phyloP scores from a whole-genome alignment of 2,888 invertebrate genomes.

The Spilosoma lubricipeda region DNA sequence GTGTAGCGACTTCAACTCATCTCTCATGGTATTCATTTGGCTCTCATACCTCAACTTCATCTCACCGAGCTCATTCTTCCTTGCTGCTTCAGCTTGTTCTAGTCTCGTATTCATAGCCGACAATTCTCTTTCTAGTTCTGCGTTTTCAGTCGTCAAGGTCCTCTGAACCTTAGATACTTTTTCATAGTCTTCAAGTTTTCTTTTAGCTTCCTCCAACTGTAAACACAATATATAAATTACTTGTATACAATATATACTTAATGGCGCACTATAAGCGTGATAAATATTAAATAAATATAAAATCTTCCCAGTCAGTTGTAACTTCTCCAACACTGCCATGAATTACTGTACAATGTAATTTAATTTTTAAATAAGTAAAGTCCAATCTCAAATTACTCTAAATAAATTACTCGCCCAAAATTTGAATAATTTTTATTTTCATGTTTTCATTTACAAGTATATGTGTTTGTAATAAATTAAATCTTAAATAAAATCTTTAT shows the following conservation, averaged over 20 bases:
- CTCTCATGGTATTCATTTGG: conserved; percentile 92
- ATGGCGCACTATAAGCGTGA: background rate
- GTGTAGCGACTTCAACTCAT: conserved; percentile 93
- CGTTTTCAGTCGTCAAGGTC: conserved; percentile 91
- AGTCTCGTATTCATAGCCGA: conserved; percentile 89
- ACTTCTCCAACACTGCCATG: background rate
- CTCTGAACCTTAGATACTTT: conserved; percentile 94
- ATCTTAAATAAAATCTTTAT: too few relatives aligned
- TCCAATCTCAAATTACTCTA: background rate
- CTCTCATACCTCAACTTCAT: conserved; percentile 94
- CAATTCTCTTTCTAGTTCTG: conserved; percentile 91
- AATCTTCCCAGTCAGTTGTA: background rate
- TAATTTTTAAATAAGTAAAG: background rate
- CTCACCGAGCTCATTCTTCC: conserved; percentile 92
- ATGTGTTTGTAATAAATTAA: too few relatives aligned
- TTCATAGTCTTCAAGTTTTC: conserved; percentile 94
- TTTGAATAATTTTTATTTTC: too few relatives aligned
- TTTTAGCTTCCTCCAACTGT: conserved; percentile 91
- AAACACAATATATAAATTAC: background rate
- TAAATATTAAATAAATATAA: background rate
- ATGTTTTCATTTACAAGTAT: too few relatives aligned
- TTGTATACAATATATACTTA: background rate
- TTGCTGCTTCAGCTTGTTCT: conserved; percentile 89
- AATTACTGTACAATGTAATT: background rate
- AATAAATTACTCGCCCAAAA: too few relatives aligned